phyloP scores from a whole-genome alignment of 2,113 vertebrate genomes.

The Sinocyclocheilus anophthalmus region DNA sequence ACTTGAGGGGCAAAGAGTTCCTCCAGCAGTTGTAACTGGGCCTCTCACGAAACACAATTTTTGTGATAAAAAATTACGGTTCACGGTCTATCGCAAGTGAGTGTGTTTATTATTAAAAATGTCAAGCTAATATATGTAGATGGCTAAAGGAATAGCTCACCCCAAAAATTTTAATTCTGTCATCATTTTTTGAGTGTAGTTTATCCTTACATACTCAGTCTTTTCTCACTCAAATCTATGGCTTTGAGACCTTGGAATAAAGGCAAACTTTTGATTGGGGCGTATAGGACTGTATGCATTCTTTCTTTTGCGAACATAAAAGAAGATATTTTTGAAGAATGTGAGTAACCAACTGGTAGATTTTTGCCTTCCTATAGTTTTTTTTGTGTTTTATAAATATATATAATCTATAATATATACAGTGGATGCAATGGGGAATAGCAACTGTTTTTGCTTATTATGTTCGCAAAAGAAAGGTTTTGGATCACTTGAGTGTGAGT shows the following conservation, averaged over 20 bases:
- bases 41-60: constrained; percentile 6
- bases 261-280: too few relatives aligned
- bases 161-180: not conserved
- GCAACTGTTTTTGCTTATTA: too few relatives aligned
- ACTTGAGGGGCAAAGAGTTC: not conserved
- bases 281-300: too few relatives aligned
- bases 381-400: too few relatives aligned
- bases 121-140: not conserved
- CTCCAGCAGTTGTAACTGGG: not conserved
- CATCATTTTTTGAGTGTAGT: not conserved
- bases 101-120: not conserved
- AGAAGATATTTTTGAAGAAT: too few relatives aligned
- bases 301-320: too few relatives aligned
- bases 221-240: not conserved
- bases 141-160: not conserved
- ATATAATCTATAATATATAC: too few relatives aligned
- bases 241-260: too few relatives aligned
- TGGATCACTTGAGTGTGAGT: not conserved
- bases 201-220: not conserved
- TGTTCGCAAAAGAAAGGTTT: not conserved
- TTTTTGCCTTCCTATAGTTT: too few relatives aligned
- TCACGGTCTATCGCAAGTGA: not conserved
- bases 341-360: too few relatives aligned
- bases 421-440: too few relatives aligned
- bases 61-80: not conserved